These are phyloP conservation scores for Ceyx melanurus DNA, from an alignment of 2,113 vertebrate species.

Conservation along the genomic window DNA sequence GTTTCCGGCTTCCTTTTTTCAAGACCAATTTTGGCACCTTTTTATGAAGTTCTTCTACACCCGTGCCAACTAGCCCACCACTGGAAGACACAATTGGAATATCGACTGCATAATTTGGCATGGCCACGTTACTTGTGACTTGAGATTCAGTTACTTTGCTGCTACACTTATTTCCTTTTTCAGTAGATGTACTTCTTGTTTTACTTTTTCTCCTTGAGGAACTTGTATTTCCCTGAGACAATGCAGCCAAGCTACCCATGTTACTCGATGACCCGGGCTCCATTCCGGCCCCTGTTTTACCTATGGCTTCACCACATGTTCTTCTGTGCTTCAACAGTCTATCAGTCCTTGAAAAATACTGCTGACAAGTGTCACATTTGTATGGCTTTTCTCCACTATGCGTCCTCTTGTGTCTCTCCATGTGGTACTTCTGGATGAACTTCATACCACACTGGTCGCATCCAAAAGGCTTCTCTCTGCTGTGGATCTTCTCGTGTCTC, in stretches of 20 bases:
- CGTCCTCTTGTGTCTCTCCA: slow-evolving; percentile 98
- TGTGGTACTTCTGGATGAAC: slow-evolving; percentile 99
- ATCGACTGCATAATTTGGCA: slow-evolving; percentile 90
- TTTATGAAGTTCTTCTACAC: slow-evolving; percentile 83
- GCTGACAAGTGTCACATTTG: slow-evolving; percentile 97
- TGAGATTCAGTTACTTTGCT: slow-evolving; percentile 84
- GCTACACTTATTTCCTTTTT: slow-evolving; percentile 88
- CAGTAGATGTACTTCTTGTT: slow-evolving; percentile 84
- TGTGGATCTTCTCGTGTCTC: slow-evolving; percentile 97
- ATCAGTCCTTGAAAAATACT: slow-evolving; percentile 99
- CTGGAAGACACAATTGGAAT: slow-evolving; percentile 84
- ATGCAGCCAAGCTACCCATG: slow-evolving; percentile 81
- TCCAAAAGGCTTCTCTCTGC: slow-evolving; percentile 96
- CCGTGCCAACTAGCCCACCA: slow-evolving; percentile 81
- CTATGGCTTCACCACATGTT: slow-evolving; percentile 98
- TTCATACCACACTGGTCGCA: slow-evolving; percentile 99
- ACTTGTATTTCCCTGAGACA: slow-evolving; percentile 95
- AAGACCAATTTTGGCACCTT: slow-evolving; percentile 91
- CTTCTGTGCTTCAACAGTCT: slow-evolving; percentile 99
- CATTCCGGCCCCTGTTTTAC: slow-evolving; percentile 84
- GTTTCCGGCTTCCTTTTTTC: slow-evolving; percentile 91
- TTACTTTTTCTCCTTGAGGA: slow-evolving; percentile 92
- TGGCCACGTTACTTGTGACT: slow-evolving; percentile 77
- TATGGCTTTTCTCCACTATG: slow-evolving; percentile 99
- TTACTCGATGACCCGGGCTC: slow-evolving; percentile 88